phyloP scores from a whole-genome alignment of 2,113 vertebrate species.

The Apus apus region DNA sequence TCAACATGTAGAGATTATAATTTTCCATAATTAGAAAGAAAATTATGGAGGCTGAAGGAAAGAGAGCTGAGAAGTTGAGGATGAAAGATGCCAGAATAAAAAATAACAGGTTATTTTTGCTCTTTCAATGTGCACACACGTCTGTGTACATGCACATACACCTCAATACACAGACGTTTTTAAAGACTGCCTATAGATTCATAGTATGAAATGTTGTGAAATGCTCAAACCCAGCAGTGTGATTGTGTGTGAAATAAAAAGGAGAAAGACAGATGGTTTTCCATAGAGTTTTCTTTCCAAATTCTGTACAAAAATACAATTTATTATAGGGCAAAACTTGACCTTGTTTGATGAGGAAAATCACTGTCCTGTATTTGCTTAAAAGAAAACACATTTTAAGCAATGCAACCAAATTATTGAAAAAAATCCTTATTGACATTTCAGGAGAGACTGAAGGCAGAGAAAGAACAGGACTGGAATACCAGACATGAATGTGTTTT shows the following conservation, averaged over 20 bases:
- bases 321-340: background rate
- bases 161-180: background rate
- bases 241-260: background rate
- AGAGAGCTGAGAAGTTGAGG: background rate
- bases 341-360: background rate
- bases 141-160: accelerated
- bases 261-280: background rate
- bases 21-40: constrained; percentile 3
- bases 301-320: background rate
- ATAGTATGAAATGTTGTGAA: background rate
- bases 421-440: background rate
- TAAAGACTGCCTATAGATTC: background rate
- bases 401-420: background rate
- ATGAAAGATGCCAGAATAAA: background rate
- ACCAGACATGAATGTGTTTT: background rate
- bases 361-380: background rate
- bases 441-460: background rate
- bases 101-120: background rate
- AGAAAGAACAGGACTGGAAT: background rate
- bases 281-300: background rate
- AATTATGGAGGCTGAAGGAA: background rate
- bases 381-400: background rate
- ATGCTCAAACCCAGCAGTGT: background rate
- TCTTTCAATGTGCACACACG: accelerated
- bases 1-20: background rate